These are phyloP conservation scores for Sebastes cheni DNA, from an alignment of 2,797 vertebrate species.

Conservation along the genomic window DNA sequence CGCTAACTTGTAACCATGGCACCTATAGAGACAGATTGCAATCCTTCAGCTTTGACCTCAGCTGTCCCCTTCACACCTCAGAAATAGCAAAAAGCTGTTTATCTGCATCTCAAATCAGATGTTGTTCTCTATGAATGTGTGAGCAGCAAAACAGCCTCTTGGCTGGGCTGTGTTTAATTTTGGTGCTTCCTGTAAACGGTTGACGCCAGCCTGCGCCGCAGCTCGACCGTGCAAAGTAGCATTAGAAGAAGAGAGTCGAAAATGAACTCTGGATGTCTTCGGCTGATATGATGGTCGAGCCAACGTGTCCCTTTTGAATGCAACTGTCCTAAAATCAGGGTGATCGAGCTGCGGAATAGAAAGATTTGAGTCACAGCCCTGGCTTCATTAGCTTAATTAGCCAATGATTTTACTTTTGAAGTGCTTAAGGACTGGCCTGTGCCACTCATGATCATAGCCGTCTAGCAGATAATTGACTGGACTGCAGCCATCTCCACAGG, in stretches of 20 bases:
- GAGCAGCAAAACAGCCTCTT: constrained; percentile 35
- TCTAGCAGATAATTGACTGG: constrained; percentile 74
- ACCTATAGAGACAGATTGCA: constrained; percentile 16
- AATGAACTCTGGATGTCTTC: constrained; percentile 29
- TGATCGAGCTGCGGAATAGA: constrained; percentile 42
- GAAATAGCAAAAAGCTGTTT: constrained; percentile 55
- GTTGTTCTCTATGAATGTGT: constrained; percentile 10
- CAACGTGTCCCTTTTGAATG: constrained; percentile 12
- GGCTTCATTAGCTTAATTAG: constrained; percentile 65
- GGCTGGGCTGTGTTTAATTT: constrained; percentile 61
- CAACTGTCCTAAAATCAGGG: constrained; percentile 38
- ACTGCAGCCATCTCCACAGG: constrained; percentile 69
- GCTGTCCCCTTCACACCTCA: constrained; percentile 31
- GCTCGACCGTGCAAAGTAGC: constrained; percentile 18
- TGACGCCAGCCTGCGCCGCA: constrained; percentile 25
- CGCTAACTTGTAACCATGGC: constrained; percentile 34
- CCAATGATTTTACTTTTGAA: constrained; percentile 62
- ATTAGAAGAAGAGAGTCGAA: constrained; percentile 20
- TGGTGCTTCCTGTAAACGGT: constrained; percentile 70
- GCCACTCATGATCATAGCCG: constrained; percentile 69
- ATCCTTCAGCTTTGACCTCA: constrained; percentile 47
- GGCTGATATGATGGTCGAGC: not conserved
- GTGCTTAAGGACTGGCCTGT: constrained; percentile 61
- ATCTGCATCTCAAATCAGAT: constrained; percentile 73
- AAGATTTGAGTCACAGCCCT: constrained; percentile 50